phyloP scores from a whole-genome alignment of 1,140 invertebrate species.

The Antheraea pernyi region DNA sequence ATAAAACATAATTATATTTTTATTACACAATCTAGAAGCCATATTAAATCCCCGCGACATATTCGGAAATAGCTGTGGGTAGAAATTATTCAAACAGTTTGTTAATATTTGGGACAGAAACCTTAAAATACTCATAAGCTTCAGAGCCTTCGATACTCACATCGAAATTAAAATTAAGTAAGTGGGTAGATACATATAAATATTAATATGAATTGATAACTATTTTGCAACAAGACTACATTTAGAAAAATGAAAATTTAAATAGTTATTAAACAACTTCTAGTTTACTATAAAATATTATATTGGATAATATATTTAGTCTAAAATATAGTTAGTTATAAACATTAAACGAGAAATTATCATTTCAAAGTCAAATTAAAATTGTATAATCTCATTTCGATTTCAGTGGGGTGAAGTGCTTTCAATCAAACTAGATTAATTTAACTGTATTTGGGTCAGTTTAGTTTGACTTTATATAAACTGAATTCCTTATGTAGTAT shows the following conservation, averaged over 20 bases:
- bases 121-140: neutral
- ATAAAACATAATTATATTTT: neutral
- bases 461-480: constrained; percentile 36
- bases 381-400: constrained; percentile 48
- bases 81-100: neutral
- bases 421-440: constrained; percentile 41
- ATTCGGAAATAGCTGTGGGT: neutral
- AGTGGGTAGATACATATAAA: neutral
- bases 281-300: too few relatives aligned
- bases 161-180: neutral
- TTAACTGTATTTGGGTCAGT: constrained; percentile 52
- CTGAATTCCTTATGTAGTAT: too few relatives aligned
- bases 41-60: neutral
- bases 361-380: constrained; percentile 41
- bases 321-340: neutral
- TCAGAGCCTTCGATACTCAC: neutral
- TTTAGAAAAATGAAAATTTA: too few relatives aligned
- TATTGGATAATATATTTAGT: neutral
- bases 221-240: too few relatives aligned
- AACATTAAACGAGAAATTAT: neutral
- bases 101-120: neutral
- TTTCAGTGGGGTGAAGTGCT: constrained; percentile 22
- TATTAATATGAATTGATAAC: too few relatives aligned
- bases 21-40: neutral
- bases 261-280: too few relatives aligned